A percentile compares a stretch with the other conserved stretches of the same genome.
Conservation (phyloP, 2,113 vertebrate genomes). For the Cochlearius cochlearius region DNA sequence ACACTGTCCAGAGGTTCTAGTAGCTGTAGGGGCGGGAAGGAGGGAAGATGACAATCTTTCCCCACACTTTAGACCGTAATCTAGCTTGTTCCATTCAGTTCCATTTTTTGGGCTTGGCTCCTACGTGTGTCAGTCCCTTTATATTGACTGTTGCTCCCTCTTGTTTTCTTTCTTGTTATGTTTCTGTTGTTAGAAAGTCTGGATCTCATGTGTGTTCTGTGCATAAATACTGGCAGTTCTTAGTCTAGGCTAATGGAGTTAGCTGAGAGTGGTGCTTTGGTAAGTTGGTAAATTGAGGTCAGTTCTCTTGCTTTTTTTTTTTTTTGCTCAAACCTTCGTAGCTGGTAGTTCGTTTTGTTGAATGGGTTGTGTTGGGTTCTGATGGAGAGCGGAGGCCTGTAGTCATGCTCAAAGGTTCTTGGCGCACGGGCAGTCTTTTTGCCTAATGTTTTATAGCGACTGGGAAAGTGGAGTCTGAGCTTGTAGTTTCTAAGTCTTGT, state of each 20-base stretch:
- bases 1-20: background rate
- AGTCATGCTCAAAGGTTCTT: background rate
- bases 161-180: background rate
- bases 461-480: background rate
- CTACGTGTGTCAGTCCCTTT: background rate
- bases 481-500: background rate
- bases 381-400: background rate
- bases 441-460: background rate
- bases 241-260: background rate
- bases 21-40: background rate
- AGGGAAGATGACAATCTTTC: background rate
- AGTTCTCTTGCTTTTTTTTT: background rate
- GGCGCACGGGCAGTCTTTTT: background rate
- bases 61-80: background rate
- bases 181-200: background rate
- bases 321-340: background rate
- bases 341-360: background rate
- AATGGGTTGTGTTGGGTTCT: background rate
- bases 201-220: background rate
- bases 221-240: background rate
- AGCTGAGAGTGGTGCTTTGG: background rate
- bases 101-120: background rate
- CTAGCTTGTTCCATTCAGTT: background rate
- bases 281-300: background rate
- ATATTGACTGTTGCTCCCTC: background rate